phyloP scores from a whole-genome alignment of 1,140 invertebrate genomes.

The Eumaeus atala region DNA sequence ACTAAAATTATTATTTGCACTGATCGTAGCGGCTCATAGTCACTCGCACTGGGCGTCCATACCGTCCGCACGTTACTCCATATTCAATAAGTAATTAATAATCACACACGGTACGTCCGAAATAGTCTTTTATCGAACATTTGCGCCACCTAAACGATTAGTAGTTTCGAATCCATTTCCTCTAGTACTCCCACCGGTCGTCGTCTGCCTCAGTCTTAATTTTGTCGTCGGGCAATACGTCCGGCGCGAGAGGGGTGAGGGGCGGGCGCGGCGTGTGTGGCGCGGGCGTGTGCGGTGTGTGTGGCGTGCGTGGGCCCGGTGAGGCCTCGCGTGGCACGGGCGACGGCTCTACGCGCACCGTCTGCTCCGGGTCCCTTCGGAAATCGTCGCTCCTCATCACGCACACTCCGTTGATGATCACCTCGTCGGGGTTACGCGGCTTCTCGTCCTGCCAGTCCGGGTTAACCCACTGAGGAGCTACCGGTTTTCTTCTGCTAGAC shows the following conservation, averaged over 20 bases:
- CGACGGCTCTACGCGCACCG: slow-evolving; percentile 82
- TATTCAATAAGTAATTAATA: slow-evolving; percentile 24
- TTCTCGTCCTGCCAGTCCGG: slow-evolving; percentile 90
- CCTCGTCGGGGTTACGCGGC: slow-evolving; percentile 79
- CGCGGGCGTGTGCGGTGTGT: slow-evolving; percentile 32
- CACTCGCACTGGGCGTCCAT: slow-evolving; percentile 13
- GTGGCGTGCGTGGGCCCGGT: slow-evolving; percentile 48
- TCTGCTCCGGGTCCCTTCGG: slow-evolving; percentile 79
- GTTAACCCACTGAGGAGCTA: slow-evolving; percentile 97
- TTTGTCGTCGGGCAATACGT: slow-evolving; percentile 57
- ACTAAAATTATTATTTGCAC: slow-evolving; percentile 21
- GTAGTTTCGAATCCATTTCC: slow-evolving; percentile 19
- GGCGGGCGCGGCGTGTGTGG: slow-evolving; percentile 23
- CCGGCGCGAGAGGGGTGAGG: slow-evolving; percentile 31
- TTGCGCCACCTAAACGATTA: slow-evolving; percentile 29
- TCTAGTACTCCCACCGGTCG: slow-evolving; percentile 71
- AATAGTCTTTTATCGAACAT: slow-evolving; percentile 38
- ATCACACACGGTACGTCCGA: slow-evolving; percentile 21
- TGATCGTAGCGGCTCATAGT: slow-evolving; percentile 14
- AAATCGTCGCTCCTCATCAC: slow-evolving; percentile 89
- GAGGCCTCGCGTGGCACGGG: slow-evolving; percentile 76
- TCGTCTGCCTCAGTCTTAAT: slow-evolving; percentile 66
- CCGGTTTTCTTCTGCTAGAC: slow-evolving; percentile 88
- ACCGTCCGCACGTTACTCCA: slow-evolving; percentile 15
- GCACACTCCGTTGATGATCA: slow-evolving; percentile 93